Evolutionary conservation across 2,797 vertebrate species (phyloP).

Genomic region (Brachyalestes nurse): DNA sequence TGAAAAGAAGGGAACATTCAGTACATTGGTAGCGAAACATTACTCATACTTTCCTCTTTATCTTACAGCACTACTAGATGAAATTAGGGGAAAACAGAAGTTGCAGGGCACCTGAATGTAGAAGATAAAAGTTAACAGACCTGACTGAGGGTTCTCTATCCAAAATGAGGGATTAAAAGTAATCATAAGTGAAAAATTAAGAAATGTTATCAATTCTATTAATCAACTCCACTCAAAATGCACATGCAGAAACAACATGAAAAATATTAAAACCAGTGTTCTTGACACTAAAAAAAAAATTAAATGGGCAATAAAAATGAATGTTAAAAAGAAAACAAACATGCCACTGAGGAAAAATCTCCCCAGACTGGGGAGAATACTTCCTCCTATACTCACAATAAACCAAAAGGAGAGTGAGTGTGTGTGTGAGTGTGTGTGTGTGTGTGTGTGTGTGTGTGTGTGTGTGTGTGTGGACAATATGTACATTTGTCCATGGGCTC

Average conservation of each 20-base stretch:
- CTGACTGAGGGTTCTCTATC: not conserved
- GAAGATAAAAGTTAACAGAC: not conserved
- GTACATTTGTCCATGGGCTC: slow-evolving; percentile 62
- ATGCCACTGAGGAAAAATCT: not conserved
- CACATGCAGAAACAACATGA: not conserved
- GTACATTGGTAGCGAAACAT: not conserved
- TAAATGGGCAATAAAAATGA: slow-evolving; percentile 4
- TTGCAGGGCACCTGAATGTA: not conserved
- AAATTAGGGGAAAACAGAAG: not conserved
- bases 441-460: slow-evolving; percentile 21
- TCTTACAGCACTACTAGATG: not conserved
- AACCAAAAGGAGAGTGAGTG: slow-evolving; percentile 9
- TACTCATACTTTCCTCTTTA: not conserved
- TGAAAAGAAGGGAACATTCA: not conserved
- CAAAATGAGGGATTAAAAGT: not conserved
- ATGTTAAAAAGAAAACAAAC: slow-evolving; percentile 24
- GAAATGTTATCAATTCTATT: not conserved
- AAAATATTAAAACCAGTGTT: not conserved
- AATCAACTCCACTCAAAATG: not conserved
- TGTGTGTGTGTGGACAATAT: not conserved
- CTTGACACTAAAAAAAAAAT: not conserved
- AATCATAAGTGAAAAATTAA: not conserved
- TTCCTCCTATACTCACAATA: not conserved
- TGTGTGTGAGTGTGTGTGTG: slow-evolving; percentile 19
- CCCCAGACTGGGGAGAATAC: not conserved